Evolutionary conservation across 2,797 vertebrate species (phyloP).

Genomic region (Enteromius mattozi): DNA sequence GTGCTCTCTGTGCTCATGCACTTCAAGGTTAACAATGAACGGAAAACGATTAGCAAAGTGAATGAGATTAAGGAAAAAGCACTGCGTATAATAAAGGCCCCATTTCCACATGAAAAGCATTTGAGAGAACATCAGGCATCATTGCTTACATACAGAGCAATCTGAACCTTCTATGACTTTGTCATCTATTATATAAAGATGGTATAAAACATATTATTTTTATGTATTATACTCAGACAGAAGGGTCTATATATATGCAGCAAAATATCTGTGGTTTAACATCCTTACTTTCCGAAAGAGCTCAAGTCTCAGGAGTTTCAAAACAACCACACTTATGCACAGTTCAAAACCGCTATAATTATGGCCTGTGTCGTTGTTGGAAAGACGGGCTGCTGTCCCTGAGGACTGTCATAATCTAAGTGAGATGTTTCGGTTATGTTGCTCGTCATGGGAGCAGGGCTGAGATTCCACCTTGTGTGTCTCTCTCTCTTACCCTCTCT

Average conservation of each 20-base stretch:
- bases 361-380: slow-evolving; percentile 23
- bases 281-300: slow-evolving; percentile 15
- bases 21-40: slow-evolving; percentile 46
- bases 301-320: slow-evolving; percentile 36
- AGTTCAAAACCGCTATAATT: slow-evolving; percentile 20
- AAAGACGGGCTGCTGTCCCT: slow-evolving; percentile 22
- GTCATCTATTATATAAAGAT: background rate
- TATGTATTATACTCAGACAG: background rate
- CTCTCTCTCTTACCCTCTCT: slow-evolving; percentile 6
- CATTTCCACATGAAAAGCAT: slow-evolving; percentile 36
- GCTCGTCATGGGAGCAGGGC: slow-evolving; percentile 20
- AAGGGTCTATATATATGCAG: background rate
- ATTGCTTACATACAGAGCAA: background rate
- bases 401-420: slow-evolving; percentile 43
- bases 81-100: slow-evolving; percentile 11
- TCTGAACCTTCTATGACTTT: background rate
- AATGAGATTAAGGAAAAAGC: slow-evolving; percentile 36
- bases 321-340: slow-evolving; percentile 39
- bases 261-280: slow-evolving; percentile 11
- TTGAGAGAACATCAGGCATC: background rate
- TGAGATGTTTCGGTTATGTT: slow-evolving; percentile 41
- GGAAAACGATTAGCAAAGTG: slow-evolving; percentile 35
- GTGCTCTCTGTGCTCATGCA: slow-evolving; percentile 32
- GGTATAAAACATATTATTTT: background rate
- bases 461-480: slow-evolving; percentile 26